Percentiles rank a stretch among this genome's conserved stretches.
Conservation (phyloP, 2,113 vertebrate species). For the Eublepharis macularius region DNA sequence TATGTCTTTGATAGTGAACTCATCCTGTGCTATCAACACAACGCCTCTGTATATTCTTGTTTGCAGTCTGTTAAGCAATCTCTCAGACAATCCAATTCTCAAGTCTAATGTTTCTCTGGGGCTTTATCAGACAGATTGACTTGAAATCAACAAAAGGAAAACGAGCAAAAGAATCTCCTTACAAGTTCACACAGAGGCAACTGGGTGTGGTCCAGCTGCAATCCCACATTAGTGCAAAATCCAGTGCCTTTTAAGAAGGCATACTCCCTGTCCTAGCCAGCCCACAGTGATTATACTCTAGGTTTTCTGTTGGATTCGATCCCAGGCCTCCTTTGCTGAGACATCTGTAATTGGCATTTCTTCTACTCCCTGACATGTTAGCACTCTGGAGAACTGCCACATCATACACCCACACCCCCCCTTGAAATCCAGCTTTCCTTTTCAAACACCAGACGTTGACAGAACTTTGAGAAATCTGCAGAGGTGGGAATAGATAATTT, state of each 20-base stretch:
- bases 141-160: constrained; percentile 17
- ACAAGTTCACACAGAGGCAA: neutral
- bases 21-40: neutral
- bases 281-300: neutral
- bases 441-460: constrained; percentile 30
- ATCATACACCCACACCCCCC: constrained; percentile 1
- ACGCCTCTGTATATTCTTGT: constrained; percentile 7
- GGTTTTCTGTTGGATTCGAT: constrained; percentile 1
- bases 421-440: constrained; percentile 20
- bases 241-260: constrained; percentile 19
- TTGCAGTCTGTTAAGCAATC: neutral
- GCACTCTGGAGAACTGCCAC: neutral
- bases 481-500: constrained; percentile 7
- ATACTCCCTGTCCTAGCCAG: constrained; percentile 1
- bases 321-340: constrained; percentile 15
- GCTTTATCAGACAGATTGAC: neutral
- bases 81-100: neutral
- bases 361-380: constrained; percentile 13
- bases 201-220: neutral
- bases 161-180: neutral
- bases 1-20: constrained; percentile 16
- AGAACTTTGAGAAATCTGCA: neutral
- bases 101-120: neutral
- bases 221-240: constrained; percentile 31
- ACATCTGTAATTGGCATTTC: constrained; percentile 21